Evolutionary conservation across 2,888 invertebrate genomes (phyloP), one percentile per base, ranked within the genome.

Genomic region (Aphidoletes aphidimyza): DNA sequence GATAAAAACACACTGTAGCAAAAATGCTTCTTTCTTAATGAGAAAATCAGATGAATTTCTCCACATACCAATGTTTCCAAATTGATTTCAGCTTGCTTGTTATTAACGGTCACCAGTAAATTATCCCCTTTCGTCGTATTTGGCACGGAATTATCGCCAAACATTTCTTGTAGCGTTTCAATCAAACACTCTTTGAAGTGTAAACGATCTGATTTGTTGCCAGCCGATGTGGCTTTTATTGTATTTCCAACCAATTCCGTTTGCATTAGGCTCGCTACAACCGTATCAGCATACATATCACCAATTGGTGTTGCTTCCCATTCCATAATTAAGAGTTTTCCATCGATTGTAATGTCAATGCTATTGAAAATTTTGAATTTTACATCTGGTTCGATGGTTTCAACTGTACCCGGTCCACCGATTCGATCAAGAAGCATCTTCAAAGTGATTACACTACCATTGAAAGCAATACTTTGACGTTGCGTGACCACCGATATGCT

Each of bases 241-340:
- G 92, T 92, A 0, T 92, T 91, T 84, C 93, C 93, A 84, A 94
- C 91, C 86, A 93, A 89, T 88, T 95, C 95, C 0, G 97, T 96
- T 89, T 96, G 95, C 87, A 99, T 91, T 54, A 98, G 92, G 78
- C 95, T 97, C 0, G 96, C 95, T 85, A 98, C 92, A 39, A 98
- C 95, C 39, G 98, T 96, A 91, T 99, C 99, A 39, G 99, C 98
- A 90, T 95, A 99, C 97, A 99, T 98, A 90, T 99, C 99, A 88
- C 97, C 95, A 83, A 98, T 95, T 0, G 99, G 98, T 88, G 95
- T 96, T 9, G 98, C 97, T 81, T 94, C 92, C 99, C 99, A 99
- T 93, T 98, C 98, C 85, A 99, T 92, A 0, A 95, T 94, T 39
- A 97, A 94, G 86, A 96, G 93, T 89, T 94, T 94, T 49, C 93